Base-by-base conservation (phyloP, 2,888 invertebrate species). In the Ommatoiulus sabulosus region DNA sequence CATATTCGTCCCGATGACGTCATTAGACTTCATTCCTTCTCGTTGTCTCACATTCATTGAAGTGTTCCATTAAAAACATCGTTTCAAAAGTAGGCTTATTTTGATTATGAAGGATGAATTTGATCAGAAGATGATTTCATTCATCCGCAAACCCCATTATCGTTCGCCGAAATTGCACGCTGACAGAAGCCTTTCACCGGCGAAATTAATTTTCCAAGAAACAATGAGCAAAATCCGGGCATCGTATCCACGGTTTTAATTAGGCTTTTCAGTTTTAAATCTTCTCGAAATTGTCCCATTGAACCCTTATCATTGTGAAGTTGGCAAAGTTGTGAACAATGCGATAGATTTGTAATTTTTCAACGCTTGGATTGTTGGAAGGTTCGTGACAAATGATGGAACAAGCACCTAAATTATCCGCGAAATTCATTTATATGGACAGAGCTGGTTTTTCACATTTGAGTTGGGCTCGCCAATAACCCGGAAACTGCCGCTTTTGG, bases 61-160 rank as follows among this genome's bases (percentile, higher is more conserved):
- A n/a, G 1, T 63, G 5, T 63, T 1, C 15, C n/a, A 63, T 52
- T 52, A 15, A 15, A 15, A 63, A 63, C n/a, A 3, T 63, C n/a
- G n/a, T 17, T n/a, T n/a, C 1, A 63, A n/a, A 5, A 63, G n/a
- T 63, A 63, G 57, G 3, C 57, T 63, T 63, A 63, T 63, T 63
- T 63, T 63, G n/a, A 63, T 63, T 63, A 63, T 63, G 57, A 63
- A 63, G 57, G 12, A 63, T 63, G n/a, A 5, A 63, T 63, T 63
- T 63, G 57, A 63, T 63, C n/a, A 63, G n/a, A 63, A n/a, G n/a
- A 63, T 63, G 57, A 63, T n/a, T 63, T 63, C 57, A 63, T 63
- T 63, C n/a, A 63, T 63, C n/a, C n/a, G n/a, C 17, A 63, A 63
- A 15, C 57, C n/a, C 57, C n/a, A 63, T 63, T 63, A 63, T 63